Evolutionary conservation across 2,888 invertebrate genomes (phyloP), one percentile per base, ranked within the genome.

Genomic region (Drosophila mimetica): DNA sequence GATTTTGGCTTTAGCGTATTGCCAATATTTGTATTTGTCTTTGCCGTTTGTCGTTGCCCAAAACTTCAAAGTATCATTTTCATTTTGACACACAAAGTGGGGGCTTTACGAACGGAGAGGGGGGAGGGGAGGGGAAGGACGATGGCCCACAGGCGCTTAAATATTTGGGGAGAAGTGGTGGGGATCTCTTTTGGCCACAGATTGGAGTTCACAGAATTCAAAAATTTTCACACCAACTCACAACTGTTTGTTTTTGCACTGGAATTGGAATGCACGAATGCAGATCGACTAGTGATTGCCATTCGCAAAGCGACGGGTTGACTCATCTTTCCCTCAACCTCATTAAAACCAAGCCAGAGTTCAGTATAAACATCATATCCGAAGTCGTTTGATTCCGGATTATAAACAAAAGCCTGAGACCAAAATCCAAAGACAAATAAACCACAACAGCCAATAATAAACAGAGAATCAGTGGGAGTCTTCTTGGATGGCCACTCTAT

Each of bases 1-100:
- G 86, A 85, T 82, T 85, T 79, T 79, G 78, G 79, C 75, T 79
- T 82, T 73, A 79, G 70, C 75, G 77, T 80, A 83, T 88, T 86
- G 86, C 76, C 86, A 88, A 83, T 83, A 83, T 83, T 83, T 87
- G 80, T 81, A 75, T 79, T 77, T 74, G 58, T 69, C 64, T 72
- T 60, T 65, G 69, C 61, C 69, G 71, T 53, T 77, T 63, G 71
- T 71, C 71, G 80, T 66, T 67, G 69, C 57, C 67, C 63, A 41
- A 66, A 67, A 77, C 58, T 70, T 74, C 60, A 81, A 75, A 87
- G 77, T 54, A 82, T 74, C 75, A 53, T 75, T 79, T 81, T 71
- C 75, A 72, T 69, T 86, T 70, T 75, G 73, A 81, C 75, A 64
- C 58, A 30, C 34, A 25, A 41, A 9, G 16, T 13, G 28, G 18